phyloP scores from a whole-genome alignment of 2,113 vertebrate genomes.

The Phyllostomus discolor region DNA sequence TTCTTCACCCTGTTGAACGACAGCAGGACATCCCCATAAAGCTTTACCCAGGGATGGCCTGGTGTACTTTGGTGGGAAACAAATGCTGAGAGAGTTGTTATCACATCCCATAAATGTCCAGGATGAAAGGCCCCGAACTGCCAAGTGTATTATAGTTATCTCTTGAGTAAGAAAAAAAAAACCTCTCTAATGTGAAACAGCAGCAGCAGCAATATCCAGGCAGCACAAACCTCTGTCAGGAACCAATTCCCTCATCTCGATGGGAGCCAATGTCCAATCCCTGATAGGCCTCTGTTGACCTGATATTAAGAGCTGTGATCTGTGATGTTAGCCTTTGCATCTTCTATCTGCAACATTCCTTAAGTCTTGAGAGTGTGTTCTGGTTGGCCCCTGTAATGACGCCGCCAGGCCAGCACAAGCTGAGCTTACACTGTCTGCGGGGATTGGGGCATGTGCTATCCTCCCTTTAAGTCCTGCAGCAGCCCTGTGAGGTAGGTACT shows the following conservation, averaged over 20 bases:
- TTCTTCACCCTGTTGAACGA: not conserved
- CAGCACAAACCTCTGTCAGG: not conserved
- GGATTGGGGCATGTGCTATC: not conserved
- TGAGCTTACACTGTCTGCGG: not conserved
- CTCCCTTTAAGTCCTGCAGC: not conserved
- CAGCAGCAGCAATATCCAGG: not conserved
- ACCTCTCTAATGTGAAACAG: not conserved
- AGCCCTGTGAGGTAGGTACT: not conserved
- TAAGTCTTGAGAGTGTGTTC: not conserved
- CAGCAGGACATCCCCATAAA: not conserved
- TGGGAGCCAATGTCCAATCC: not conserved
- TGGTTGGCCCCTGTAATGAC: not conserved
- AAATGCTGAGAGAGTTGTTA: not conserved
- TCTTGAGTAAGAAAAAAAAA: not conserved
- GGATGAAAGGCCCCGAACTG: slow-evolving; percentile 14
- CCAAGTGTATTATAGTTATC: slow-evolving; percentile 20
- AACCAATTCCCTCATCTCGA: not conserved
- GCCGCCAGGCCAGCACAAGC: not conserved
- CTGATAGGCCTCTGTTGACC: not conserved
- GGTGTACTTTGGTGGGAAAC: not conserved
- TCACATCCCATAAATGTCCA: slow-evolving; percentile 40
- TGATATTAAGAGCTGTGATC: not conserved
- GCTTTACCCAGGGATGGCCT: not conserved
- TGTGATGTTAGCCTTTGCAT: not conserved
- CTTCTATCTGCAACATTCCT: not conserved